These are phyloP conservation scores for Silurus lanzhouensis DNA, from an alignment of 2,797 vertebrate species.

Conservation along the genomic window DNA sequence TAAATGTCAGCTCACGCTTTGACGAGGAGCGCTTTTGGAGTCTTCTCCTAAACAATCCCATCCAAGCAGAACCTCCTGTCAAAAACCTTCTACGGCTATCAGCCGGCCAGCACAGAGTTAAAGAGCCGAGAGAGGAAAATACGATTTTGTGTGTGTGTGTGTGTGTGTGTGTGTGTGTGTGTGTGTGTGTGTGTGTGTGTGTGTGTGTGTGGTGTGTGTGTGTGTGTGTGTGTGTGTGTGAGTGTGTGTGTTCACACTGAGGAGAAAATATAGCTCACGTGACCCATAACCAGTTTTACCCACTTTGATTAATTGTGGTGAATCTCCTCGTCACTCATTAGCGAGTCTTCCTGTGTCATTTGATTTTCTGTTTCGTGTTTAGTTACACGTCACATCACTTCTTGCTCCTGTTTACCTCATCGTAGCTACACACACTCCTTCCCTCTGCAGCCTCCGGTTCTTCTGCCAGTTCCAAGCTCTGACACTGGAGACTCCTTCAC, in stretches of 20 bases:
- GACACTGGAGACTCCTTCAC: neutral
- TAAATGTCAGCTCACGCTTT: neutral
- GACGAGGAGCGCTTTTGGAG: slow-evolving; percentile 3
- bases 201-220: neutral
- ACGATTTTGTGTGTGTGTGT: neutral
- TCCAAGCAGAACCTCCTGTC: neutral
- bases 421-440: neutral
- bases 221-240: neutral
- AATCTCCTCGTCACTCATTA: neutral
- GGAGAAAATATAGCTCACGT: neutral
- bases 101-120: slow-evolving; percentile 4
- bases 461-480: neutral
- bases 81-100: neutral
- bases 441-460: neutral
- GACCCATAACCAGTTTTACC: neutral
- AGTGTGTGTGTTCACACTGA: neutral
- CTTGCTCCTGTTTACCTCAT: neutral
- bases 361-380: neutral
- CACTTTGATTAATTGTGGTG: neutral
- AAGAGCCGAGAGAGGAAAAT: neutral
- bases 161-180: neutral
- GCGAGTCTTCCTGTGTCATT: neutral
- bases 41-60: neutral
- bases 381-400: neutral
- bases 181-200: neutral